Conservation (phyloP, 1,140 invertebrate genomes). For the Drosophila triauraria region DNA sequence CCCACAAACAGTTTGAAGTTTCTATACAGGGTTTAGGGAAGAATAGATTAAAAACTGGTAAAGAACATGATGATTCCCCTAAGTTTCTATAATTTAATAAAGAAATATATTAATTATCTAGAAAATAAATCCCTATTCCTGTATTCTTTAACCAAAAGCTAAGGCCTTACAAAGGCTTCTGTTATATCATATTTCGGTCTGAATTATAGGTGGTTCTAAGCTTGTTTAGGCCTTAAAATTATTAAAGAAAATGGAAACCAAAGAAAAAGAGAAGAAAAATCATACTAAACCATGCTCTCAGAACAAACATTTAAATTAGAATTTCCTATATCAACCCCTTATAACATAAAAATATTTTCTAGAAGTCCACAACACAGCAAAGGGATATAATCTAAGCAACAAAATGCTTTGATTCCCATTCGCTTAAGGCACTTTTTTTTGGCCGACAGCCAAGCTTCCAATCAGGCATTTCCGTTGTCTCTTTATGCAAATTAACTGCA, state of each 20-base stretch:
- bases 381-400: conserved; percentile 9
- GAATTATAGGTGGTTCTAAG: too few species aligned
- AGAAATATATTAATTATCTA: too few species aligned
- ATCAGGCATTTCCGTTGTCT: conserved; percentile 36
- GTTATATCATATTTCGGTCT: too few species aligned
- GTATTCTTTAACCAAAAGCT: too few species aligned
- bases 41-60: not conserved
- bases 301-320: not conserved
- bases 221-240: not conserved
- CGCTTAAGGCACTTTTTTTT: conserved; percentile 7
- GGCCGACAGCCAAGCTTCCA: conserved; percentile 35
- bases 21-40: not conserved
- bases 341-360: not conserved
- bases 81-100: not conserved
- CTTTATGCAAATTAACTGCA: conserved; percentile 64
- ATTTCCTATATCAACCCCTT: not conserved
- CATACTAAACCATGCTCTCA: too few species aligned
- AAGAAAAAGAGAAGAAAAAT: not conserved
- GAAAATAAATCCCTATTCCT: too few species aligned
- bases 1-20: not conserved
- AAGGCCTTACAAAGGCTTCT: too few species aligned
- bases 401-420: not conserved
- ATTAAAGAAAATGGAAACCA: not conserved
- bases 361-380: not conserved
- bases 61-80: not conserved